phyloP scores from a whole-genome alignment of 2,113 vertebrate species.

The Datnioides undecimradiatus region DNA sequence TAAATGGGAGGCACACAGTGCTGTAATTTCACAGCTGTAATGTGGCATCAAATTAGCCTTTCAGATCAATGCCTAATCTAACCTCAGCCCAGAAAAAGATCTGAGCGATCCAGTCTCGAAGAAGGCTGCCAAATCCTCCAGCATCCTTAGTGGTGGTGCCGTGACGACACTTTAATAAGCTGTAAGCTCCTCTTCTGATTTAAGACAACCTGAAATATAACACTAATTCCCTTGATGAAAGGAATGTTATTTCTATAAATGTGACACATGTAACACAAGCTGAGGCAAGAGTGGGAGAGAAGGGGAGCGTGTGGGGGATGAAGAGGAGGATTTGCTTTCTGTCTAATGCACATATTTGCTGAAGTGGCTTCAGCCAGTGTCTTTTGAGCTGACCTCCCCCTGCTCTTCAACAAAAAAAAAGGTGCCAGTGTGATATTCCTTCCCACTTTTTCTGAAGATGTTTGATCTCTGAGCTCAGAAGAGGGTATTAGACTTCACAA shows the following conservation, averaged over 20 bases:
- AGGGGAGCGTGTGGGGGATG: constrained; percentile 43
- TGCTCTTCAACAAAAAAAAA: constrained; percentile 36
- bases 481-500: constrained; percentile 78
- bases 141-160: constrained; percentile 62
- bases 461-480: constrained; percentile 68
- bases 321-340: constrained; percentile 67
- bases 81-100: constrained; percentile 76
- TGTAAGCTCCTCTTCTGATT: constrained; percentile 80
- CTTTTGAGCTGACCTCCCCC: constrained; percentile 57
- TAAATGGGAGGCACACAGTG: constrained; percentile 59
- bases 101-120: constrained; percentile 65
- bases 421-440: constrained; percentile 58
- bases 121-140: constrained; percentile 72
- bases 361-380: constrained; percentile 61
- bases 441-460: constrained; percentile 56
- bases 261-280: constrained; percentile 77
- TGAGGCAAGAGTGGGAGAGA: constrained; percentile 39
- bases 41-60: constrained; percentile 81
- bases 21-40: constrained; percentile 80
- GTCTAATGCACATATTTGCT: constrained; percentile 67
- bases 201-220: constrained; percentile 84
- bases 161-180: constrained; percentile 79
- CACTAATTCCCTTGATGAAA: constrained; percentile 77
- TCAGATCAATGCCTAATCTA: constrained; percentile 81
- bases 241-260: constrained; percentile 80